phyloP scores from a whole-genome alignment of 2,888 invertebrate species.

The Megalurothrips usitatus region DNA sequence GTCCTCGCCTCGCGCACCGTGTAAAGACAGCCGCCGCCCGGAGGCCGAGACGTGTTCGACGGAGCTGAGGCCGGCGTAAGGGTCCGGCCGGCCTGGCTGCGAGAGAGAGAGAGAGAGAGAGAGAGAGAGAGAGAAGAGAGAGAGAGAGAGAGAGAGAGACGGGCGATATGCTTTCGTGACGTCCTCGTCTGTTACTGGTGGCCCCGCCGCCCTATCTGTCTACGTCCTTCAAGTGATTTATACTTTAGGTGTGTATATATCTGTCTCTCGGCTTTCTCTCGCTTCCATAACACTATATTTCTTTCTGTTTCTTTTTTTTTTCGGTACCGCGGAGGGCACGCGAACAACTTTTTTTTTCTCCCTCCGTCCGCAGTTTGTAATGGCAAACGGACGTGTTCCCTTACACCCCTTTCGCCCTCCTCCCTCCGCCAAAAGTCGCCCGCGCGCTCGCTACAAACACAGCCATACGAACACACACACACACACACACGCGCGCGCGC shows the following conservation, averaged over 20 bases:
- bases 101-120: too few relatives aligned
- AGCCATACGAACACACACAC: not conserved
- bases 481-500: not conserved
- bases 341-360: not conserved
- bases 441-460: not conserved
- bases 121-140: too few relatives aligned
- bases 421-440: not conserved
- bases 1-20: too few relatives aligned
- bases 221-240: not conserved
- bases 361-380: not conserved
- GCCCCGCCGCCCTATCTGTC: not conserved
- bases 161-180: too few relatives aligned
- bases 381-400: not conserved
- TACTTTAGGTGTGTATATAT: too few relatives aligned
- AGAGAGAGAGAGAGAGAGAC: too few relatives aligned
- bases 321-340: not conserved
- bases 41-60: too few relatives aligned
- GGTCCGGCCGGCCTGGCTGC: too few relatives aligned
- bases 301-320: not conserved
- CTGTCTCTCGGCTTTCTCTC: not conserved
- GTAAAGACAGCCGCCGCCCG: too few relatives aligned
- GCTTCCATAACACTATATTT: not conserved
- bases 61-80: too few relatives aligned
- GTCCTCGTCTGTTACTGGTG: too few relatives aligned
- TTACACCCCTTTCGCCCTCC: not conserved